Evolutionary conservation across 2,113 vertebrate genomes (phyloP), one percentile per base, ranked within the genome.

Genomic region (Gallinago undulata): DNA sequence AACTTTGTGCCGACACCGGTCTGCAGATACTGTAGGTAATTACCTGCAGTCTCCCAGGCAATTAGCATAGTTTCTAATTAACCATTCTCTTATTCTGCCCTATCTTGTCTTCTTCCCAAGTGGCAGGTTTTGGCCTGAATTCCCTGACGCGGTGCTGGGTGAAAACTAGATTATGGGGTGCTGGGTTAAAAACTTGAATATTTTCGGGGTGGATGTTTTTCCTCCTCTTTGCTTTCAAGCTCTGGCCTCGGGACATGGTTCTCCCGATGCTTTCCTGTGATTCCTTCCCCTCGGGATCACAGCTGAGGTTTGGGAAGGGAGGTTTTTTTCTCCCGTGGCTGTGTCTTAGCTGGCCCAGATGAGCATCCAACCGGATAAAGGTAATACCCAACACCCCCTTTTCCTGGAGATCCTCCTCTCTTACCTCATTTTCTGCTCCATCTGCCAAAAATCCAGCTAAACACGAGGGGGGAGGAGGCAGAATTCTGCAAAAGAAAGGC

Each of bases 51-150:
- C 82, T 64, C 28, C 9, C 33, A 39, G 85, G 93, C 62, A 87
- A 75, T 92, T 85, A 90, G 47, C 82, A 30, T 11, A 39, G 77
- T 27, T 91, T 59, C 78, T 87, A 50, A 84, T 94, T 30, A 77
- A 4, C 59, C 11, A 0, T 41, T 37, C 35, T 30, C 37, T 62
- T 57, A 4, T 39, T 55, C 62, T 45, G 74, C n/a, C 47, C 2
- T 3, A 7, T 85, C 60, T 62, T 23, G 6, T 23, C 0, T 0
- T n/a, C 45, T 48, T 85, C 92, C 87, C 72, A n/a, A 3, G 37
- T 31, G 62, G 51, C 18, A 15, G 3, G 3, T 53, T 92, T 33
- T 91, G 80, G 37, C 80, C 87, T 84, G 41, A 68, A 91, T 95
- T 94, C 57, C 27, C 56, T 35, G 70, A 47, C 33, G 3, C 6